A percentile compares a stretch with the other conserved stretches of the same genome.
phyloP scores from a whole-genome alignment of 2,888 invertebrate genomes.

The Strigamia transsilvanica region DNA sequence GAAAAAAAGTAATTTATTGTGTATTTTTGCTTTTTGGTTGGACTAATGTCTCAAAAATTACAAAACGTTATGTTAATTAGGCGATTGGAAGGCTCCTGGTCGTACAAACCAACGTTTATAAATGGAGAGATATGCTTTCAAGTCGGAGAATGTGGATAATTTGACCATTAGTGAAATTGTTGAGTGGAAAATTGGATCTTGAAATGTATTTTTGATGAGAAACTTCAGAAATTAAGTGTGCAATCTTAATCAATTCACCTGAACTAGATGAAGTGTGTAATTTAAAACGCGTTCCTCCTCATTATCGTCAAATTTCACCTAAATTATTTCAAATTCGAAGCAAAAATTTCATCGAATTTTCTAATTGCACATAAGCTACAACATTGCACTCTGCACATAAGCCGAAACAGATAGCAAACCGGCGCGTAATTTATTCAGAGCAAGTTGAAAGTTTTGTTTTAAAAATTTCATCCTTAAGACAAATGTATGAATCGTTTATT shows the following conservation, averaged over 20 bases:
- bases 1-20: no score
- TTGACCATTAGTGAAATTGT: slow-evolving; percentile 10
- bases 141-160: not conserved
- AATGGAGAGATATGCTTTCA: not conserved
- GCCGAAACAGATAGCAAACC: no score
- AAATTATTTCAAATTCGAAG: no score
- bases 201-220: slow-evolving; percentile 31
- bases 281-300: not conserved
- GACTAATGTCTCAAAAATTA: no score
- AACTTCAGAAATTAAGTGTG: not conserved
- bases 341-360: no score
- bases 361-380: no score
- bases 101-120: not conserved
- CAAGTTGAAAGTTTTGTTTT: no score
- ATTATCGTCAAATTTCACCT: not conserved
- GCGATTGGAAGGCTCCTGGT: no score
- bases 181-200: not conserved
- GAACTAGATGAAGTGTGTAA: not conserved
- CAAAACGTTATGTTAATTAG: no score
- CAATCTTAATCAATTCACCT: not conserved
- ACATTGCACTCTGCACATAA: no score
- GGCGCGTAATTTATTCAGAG: no score
- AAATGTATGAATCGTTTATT: not conserved
- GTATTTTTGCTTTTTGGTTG: no score
- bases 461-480: not conserved